Evolutionary conservation across 2,797 vertebrate species (phyloP).

Genomic region (Intellagama lesueurii): DNA sequence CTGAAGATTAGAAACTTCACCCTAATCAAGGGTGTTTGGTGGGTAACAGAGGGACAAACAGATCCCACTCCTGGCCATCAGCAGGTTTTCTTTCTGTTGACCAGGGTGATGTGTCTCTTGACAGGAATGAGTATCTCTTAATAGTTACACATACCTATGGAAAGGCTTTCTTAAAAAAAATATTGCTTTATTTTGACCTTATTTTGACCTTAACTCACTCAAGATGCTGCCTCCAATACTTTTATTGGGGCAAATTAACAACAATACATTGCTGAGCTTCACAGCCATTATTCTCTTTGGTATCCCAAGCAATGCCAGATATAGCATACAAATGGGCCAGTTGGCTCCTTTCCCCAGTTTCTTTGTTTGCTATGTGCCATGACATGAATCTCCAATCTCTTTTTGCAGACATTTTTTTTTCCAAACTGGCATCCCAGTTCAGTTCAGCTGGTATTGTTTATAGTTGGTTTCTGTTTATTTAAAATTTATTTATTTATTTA

Average conservation of each 20-base stretch:
- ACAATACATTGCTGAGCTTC: neutral
- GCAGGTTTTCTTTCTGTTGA: no score
- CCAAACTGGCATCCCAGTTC: neutral
- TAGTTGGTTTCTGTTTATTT: neutral
- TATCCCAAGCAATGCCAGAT: neutral
- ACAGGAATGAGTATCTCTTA: no score
- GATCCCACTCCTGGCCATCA: no score
- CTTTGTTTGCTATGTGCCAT: neutral
- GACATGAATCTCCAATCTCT: conserved; percentile 24
- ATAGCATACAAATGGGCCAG: conserved; percentile 2
- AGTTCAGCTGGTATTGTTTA: neutral
- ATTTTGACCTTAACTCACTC: conserved; percentile 30
- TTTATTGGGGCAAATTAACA: conserved; percentile 6
- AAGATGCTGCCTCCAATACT: conserved; percentile 12
- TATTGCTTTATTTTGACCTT: neutral
- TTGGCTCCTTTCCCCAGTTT: conserved; percentile 18
- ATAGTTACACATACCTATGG: neutral
- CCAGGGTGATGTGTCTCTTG: no score
- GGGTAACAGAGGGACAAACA: no score
- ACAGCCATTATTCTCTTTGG: neutral
- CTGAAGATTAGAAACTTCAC: no score
- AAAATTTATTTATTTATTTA: neutral
- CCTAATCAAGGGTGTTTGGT: no score
- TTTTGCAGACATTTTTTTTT: neutral
- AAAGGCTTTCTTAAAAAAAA: neutral